A percentile compares a stretch with the other conserved stretches of the same genome.
Conservation (phyloP, 2,888 invertebrate genomes). For the Muschampia plurimacula region DNA sequence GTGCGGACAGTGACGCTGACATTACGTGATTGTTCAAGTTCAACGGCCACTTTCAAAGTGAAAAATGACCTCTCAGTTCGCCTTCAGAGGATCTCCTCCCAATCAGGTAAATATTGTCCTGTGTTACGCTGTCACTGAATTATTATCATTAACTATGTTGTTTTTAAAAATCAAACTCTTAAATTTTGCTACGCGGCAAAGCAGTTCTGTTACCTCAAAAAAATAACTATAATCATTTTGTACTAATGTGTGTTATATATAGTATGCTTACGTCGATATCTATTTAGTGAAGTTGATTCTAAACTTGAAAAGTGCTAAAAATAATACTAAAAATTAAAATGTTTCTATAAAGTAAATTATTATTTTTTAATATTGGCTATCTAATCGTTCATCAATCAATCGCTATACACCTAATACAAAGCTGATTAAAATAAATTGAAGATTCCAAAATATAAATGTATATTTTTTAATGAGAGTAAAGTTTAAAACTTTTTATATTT, state of each 20-base stretch:
- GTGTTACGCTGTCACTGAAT: neutral
- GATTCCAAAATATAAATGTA: neutral
- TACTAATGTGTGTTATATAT: constrained; percentile 29
- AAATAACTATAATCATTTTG: constrained; percentile 7
- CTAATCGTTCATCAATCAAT: neutral
- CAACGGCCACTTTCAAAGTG: constrained; percentile 60
- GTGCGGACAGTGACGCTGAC: constrained; percentile 76
- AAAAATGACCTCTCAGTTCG: constrained; percentile 84
- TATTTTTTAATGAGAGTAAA: neutral
- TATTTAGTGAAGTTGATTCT: constrained; percentile 27
- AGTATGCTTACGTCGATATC: constrained; percentile 52
- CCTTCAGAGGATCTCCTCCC: constrained; percentile 83
- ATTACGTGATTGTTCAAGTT: constrained; percentile 64
- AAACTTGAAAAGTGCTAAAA: neutral
- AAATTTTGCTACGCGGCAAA: constrained; percentile 29
- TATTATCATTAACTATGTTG: neutral
- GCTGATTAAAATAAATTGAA: neutral
- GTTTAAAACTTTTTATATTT: too few species aligned
- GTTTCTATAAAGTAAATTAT: neutral
- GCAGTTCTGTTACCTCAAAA: neutral
- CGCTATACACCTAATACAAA: neutral
- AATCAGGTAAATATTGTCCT: constrained; percentile 72
- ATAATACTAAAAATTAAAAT: neutral
- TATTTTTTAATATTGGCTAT: neutral
- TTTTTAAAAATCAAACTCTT: neutral